Base-by-base conservation (phyloP, 2,888 invertebrate species). In the Erynnis tages region DNA sequence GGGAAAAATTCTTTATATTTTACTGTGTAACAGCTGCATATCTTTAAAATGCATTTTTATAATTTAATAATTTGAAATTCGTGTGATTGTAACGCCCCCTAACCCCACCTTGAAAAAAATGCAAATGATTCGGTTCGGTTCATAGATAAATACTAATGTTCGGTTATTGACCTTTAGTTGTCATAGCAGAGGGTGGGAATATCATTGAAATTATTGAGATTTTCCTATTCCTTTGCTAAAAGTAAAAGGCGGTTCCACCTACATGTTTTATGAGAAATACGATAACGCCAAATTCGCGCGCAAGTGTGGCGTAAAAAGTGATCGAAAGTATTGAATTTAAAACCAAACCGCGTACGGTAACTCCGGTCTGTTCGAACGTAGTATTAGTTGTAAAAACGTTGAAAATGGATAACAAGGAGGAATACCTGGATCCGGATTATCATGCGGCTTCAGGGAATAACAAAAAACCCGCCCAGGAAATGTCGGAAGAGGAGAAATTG, bases 361-460 rank as follows among this genome's bases (percentile, higher is more conserved):
- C 27, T 27, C 27, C 5, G 3, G 27, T 27, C n/a, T 8, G 6
- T 27, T 27, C 2, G 4, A 8, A 11, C 6, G n/a, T 2, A 4
- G 2, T 30, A 7, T 2, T 3, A 4, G 30, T 23, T 5, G 7
- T 23, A n/a, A 6, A 21, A 29, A 8, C 4, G 13, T 0, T 29
- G 23, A 57, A 46, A 76, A 89, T 88, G 89, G 85, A 87, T 59
- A 65, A 58, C 49, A 77, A 83, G 45, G 75, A 82, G 44, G 92
- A 92, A 65, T 91, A 90, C 59, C 91, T 91, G 61, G 92, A 92
- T 69, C 92, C 92, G 2, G 92, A 92, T 62, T 92, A 92, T 64
- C 82, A 86, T 7, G 88, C 79, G 52, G 67, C 62, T 4, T 60
- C 73, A 6, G 63, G 66, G 16, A 62, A 63, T 44, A 66, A 72